Evolutionary conservation across 2,888 invertebrate genomes (phyloP), one percentile per base, ranked within the genome.

Genomic region (Amblyteles armatorius): DNA sequence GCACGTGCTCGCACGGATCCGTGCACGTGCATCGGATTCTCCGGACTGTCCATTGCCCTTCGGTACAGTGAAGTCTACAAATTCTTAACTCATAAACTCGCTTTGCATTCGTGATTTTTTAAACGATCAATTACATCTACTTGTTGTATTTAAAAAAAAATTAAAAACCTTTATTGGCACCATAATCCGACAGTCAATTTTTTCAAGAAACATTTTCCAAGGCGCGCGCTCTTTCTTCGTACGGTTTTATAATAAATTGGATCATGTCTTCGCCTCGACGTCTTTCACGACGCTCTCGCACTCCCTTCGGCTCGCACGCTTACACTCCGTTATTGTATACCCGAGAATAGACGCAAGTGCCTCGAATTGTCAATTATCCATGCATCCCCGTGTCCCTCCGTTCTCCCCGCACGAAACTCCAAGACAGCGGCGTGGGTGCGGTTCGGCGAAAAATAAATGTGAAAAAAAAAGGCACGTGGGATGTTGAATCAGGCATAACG

Each of bases 291-390:
- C 60, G 63, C 36, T 57, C 60, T 36, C 19, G 50, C 52, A 69
- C 52, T n/a, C 76, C 57, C 50, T 29, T 68, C 7, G 50, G 63
- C 16, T 11, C 3, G 36, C 50, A 11, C 52, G 52, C 52, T 52
- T 52, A 77, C 71, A 76, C 69, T 52, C 69, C 76, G 69, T 77
- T 13, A 44, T 13, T 44, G 69, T 76, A 55, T 50, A 63, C 60
- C 52, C 40, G 76, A 77, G 71, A 63, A n/a, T 63, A 71, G 50
- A 68, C 67, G 63, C 36, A 69, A 76, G 76, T n/a, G 79, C 65
- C 65, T n/a, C 52, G 26, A 73, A 83, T 79, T 79, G 83, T 83
- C 83, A 79, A 83, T 83, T 83, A 83, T 83, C 78, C 78, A 68
- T 79, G 78, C 68, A 79, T 83, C 68, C 73, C 52, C 78, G 68